A percentile compares a stretch with the other conserved stretches of the same genome.
Conservation (phyloP, 2,888 invertebrate species). For the Drosophila nr. medialis region DNA sequence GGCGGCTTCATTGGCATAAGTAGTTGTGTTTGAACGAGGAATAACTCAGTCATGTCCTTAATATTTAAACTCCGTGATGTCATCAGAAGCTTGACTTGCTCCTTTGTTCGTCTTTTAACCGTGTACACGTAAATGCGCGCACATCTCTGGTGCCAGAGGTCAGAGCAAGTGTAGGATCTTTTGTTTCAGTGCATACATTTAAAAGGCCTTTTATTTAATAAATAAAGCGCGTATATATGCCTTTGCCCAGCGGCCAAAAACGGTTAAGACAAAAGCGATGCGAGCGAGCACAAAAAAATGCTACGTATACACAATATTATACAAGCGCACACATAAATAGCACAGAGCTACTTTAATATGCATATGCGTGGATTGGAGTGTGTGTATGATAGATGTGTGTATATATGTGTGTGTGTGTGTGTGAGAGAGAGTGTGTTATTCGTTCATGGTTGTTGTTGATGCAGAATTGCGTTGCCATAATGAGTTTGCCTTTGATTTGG, state of each 20-base stretch:
- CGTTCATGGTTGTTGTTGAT: conserved; percentile 20
- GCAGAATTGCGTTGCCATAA: conserved; percentile 56
- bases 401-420: background rate
- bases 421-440: conserved; percentile 19
- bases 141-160: conserved; percentile 30
- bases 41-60: conserved; percentile 17
- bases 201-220: conserved; percentile 66
- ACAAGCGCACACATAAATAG: conserved; percentile 57
- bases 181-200: conserved; percentile 46
- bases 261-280: conserved; percentile 59
- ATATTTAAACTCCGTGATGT: conserved; percentile 24
- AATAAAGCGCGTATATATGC: conserved; percentile 64
- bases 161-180: conserved; percentile 23
- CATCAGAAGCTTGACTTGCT: conserved; percentile 13
- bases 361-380: conserved; percentile 52
- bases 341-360: conserved; percentile 66
- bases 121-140: background rate
- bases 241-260: conserved; percentile 50
- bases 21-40: conserved; percentile 4
- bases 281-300: conserved; percentile 32
- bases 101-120: conserved; percentile 24
- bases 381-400: conserved; percentile 12
- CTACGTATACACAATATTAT: conserved; percentile 58
- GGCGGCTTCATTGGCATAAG: background rate
- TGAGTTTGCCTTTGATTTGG: conserved; percentile 77